Evolutionary conservation across 2,888 invertebrate genomes (phyloP), one percentile per base, ranked within the genome.

Genomic region (Amiota mariae): DNA sequence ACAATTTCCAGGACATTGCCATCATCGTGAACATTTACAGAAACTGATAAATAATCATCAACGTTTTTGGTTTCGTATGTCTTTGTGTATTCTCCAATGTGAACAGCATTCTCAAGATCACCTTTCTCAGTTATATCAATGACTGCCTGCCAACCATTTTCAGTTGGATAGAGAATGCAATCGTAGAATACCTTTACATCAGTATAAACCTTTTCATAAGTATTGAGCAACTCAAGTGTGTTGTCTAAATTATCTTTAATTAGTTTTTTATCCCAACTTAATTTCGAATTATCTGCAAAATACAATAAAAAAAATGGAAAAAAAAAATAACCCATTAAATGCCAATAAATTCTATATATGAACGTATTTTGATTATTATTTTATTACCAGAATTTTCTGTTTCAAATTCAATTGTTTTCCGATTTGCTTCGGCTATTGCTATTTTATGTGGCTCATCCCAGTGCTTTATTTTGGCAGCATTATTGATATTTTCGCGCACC

Each of bases 1-100:
- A 97, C 98, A 70, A 99, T 94, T 91, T 99, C 98, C 72, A 99
- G 90, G 0, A 95, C 92, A 87, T 98, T 94, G 46, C 99, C 99
- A 15, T 95, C 93, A 81, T 97, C 95, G 85, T 97, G 95, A 61
- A 99, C 95, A 88, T 99, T 98, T 73, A 98, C 93, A 80, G 95
- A 95, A 87, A 97, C 92, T n/a, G 96, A 97, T 87, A 97, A 91
- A 87, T 94, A 94, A 87, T 97, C 97, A 77, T 93, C 90, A 59
- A 93, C 91, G 72, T 96, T 95, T 66, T 98, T 92, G 89, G 93
- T 96, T 84, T 98, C 94, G 75, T 94, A 93, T 0, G 95, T 96
- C 77, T 92, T 92, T 73, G 94, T 92, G 90, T 95, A 99, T 89
- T 96, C 95, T 46, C 96, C 95, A 78, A 99, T 91, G 15, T 95